These are phyloP conservation scores for Leucoma salicis DNA, from an alignment of 2,888 invertebrate genomes.

Conservation along the genomic window DNA sequence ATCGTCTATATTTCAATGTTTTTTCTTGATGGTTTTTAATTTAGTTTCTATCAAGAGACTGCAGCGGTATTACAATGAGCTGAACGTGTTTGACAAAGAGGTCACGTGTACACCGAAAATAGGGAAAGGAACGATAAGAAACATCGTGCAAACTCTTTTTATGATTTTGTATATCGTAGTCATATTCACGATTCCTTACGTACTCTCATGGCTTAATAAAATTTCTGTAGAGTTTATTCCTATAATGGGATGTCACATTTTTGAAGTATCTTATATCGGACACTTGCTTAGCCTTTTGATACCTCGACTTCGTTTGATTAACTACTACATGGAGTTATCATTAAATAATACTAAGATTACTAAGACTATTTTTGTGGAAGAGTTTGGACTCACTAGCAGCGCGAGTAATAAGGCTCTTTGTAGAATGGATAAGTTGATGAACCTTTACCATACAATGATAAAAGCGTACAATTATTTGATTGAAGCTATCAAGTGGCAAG, in stretches of 20 bases:
- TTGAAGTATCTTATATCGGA: constrained; percentile 51
- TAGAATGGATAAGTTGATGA: constrained; percentile 52
- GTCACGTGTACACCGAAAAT: constrained; percentile 45
- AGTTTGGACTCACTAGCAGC: constrained; percentile 31
- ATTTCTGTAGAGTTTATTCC: constrained; percentile 22
- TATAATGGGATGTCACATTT: constrained; percentile 31
- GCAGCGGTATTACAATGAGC: constrained; percentile 40
- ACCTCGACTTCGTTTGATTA: constrained; percentile 51
- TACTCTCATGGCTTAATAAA: background rate
- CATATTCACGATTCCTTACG: background rate
- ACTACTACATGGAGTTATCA: constrained; percentile 48
- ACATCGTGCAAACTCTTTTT: constrained; percentile 29
- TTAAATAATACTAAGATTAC: constrained; percentile 30
- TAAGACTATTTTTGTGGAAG: constrained; percentile 30
- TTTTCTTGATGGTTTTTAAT: constrained; percentile 35
- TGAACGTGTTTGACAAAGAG: constrained; percentile 49
- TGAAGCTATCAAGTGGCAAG: constrained; percentile 65
- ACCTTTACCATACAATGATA: constrained; percentile 52
- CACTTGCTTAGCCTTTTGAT: constrained; percentile 51
- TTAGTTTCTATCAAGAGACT: constrained; percentile 40
- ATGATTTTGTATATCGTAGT: constrained; percentile 23
- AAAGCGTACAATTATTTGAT: constrained; percentile 51
- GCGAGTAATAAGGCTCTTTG: constrained; percentile 30
- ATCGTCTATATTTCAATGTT: constrained; percentile 21
- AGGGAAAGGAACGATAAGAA: constrained; percentile 37